Evolutionary conservation across 2,113 vertebrate species (phyloP).

Genomic region (Bostrychus sinensis): DNA sequence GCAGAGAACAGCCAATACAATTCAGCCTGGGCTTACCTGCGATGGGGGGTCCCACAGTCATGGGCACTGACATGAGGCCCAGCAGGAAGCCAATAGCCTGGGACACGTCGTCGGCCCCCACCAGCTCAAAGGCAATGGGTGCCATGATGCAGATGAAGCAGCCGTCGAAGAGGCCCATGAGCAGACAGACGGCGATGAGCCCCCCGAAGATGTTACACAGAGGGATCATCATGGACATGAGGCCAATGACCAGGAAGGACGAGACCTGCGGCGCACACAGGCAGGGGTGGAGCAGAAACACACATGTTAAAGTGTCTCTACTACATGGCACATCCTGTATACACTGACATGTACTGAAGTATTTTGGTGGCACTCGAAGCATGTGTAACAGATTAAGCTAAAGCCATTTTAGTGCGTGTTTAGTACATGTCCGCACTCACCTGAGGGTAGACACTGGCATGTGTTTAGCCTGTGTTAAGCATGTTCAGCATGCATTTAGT

Average conservation of each 20-base stretch:
- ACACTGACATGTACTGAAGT: no score
- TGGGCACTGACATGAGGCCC: constrained; percentile 95
- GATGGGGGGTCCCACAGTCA: constrained; percentile 93
- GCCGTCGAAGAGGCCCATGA: constrained; percentile 97
- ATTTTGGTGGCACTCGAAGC: no score
- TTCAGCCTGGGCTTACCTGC: constrained; percentile 85
- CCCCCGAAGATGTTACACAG: constrained; percentile 86
- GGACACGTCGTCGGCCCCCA: constrained; percentile 88
- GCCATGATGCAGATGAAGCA: constrained; percentile 99
- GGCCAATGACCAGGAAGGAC: constrained; percentile 92
- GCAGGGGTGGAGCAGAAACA: not conserved
- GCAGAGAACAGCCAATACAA: not conserved
- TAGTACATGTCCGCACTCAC: no score
- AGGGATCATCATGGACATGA: constrained; percentile 99
- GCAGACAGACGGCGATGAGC: constrained; percentile 91
- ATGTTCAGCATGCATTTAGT: no score
- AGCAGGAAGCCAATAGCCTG: constrained; percentile 97
- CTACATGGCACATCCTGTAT: no score
- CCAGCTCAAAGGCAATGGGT: constrained; percentile 95
- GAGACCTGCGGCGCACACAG: constrained; percentile 77
- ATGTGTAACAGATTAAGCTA: no score
- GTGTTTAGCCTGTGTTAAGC: no score
- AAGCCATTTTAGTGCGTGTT: no score
- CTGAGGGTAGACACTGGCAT: no score
- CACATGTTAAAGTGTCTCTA: no score